Conservation (phyloP, 53 echinoderm and acorn worm species). For the Zoroaster sp. region DNA sequence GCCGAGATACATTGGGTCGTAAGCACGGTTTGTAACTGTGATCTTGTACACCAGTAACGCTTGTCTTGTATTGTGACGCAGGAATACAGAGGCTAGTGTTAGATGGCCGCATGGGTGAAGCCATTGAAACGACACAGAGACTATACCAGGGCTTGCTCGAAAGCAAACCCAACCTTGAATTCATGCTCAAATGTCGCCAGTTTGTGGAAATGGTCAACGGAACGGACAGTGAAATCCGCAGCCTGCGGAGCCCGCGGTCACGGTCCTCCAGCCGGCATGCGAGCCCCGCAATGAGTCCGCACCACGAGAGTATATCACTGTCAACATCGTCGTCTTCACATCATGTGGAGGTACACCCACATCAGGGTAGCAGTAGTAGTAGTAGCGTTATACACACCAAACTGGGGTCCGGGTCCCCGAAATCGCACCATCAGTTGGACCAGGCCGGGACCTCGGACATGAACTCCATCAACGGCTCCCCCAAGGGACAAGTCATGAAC, state of each 20-base stretch:
- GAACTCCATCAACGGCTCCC: constrained; percentile 82
- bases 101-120: constrained; percentile 94
- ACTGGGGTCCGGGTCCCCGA: constrained; percentile 58
- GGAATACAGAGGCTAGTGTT: constrained; percentile 96
- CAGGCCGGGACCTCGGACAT: constrained; percentile 76
- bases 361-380: constrained; percentile 64
- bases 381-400: constrained; percentile 45
- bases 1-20: too few species aligned
- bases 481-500: constrained; percentile 86
- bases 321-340: constrained; percentile 60
- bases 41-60: background rate
- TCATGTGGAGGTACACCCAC: constrained; percentile 51
- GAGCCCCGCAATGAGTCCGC: constrained; percentile 98
- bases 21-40: too few species aligned
- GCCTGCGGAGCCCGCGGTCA: constrained; percentile 71
- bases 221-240: constrained; percentile 93
- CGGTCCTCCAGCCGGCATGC: constrained; percentile 81
- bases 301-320: constrained; percentile 76
- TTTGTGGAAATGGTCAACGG: constrained; percentile 99
- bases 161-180: constrained; percentile 86
- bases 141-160: constrained; percentile 91
- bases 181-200: constrained; percentile 99
- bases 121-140: constrained; percentile 97
- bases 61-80: constrained; percentile 18
- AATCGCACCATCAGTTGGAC: constrained; percentile 47